These are phyloP conservation scores for Himalopsyche kuldschensis DNA, from an alignment of 2,888 invertebrate species.

Conservation along the genomic window DNA sequence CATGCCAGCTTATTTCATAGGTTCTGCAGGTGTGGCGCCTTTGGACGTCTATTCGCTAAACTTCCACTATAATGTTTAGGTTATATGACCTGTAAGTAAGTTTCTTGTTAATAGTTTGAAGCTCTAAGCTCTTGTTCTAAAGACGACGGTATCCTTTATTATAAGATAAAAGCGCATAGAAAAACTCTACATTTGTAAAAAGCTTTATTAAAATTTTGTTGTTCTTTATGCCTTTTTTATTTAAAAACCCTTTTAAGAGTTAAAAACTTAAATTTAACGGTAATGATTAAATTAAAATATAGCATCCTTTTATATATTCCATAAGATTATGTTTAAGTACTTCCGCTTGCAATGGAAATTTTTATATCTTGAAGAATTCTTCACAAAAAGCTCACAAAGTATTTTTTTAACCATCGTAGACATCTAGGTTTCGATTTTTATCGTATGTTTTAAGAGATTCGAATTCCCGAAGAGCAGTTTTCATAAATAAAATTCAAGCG, in stretches of 20 bases:
- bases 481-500: no score
- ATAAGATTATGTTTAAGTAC: no score
- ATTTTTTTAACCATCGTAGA: no score
- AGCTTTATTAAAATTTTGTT: not conserved
- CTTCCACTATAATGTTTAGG: slow-evolving; percentile 9
- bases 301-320: no score
- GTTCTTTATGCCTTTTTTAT: not conserved
- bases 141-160: not conserved
- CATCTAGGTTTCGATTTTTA: no score
- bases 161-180: not conserved
- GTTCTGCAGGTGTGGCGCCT: not conserved
- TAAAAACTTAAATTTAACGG: no score
- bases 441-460: no score
- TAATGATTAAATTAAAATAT: no score
- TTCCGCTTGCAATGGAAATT: no score
- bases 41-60: slow-evolving; percentile 5
- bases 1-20: not conserved
- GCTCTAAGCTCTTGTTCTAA: not conserved
- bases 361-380: no score
- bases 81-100: slow-evolving; percentile 11
- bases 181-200: not conserved
- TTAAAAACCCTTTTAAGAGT: not conserved
- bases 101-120: not conserved
- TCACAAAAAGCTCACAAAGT: no score
- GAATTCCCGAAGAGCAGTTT: no score